Conservation (phyloP, 2,888 invertebrate species). For the Lagria hirta region DNA sequence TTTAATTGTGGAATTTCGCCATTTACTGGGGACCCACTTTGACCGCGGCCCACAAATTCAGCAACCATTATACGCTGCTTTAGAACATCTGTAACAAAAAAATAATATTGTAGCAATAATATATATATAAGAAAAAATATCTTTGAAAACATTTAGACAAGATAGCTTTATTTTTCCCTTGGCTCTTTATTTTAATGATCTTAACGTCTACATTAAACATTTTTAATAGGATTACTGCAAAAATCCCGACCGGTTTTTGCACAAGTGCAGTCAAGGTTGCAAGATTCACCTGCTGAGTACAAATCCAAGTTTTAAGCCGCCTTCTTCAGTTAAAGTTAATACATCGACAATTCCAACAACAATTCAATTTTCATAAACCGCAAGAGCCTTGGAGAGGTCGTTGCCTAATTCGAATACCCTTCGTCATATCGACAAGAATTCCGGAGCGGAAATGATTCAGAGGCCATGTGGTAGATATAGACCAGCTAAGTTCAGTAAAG, state of each 20-base stretch:
- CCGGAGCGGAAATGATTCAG: slow-evolving; percentile 39
- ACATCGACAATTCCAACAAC: neutral
- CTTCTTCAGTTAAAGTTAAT: neutral
- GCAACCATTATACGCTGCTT: slow-evolving; percentile 81
- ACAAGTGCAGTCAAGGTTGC: slow-evolving; percentile 41
- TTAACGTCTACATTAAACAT: slow-evolving; percentile 5
- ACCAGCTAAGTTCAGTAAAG: slow-evolving; percentile 14
- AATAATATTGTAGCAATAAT: no score
- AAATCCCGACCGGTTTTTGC: slow-evolving; percentile 39
- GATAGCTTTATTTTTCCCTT: neutral
- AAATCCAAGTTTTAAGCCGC: neutral
- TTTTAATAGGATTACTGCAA: slow-evolving; percentile 31
- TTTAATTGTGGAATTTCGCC: slow-evolving; percentile 67
- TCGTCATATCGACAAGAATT: slow-evolving; percentile 34
- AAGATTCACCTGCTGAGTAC: slow-evolving; percentile 36
- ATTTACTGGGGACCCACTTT: slow-evolving; percentile 68
- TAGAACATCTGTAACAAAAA: slow-evolving; percentile 51
- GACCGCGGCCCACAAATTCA: slow-evolving; percentile 79
- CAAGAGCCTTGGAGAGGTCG: slow-evolving; percentile 41
- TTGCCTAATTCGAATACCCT: slow-evolving; percentile 36
- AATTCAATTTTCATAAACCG: slow-evolving; percentile 28
- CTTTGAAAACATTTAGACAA: no score
- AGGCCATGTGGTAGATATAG: slow-evolving; percentile 25
- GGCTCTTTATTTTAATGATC: slow-evolving; percentile 4
- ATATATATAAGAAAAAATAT: no score